Evolutionary conservation across 1,140 invertebrate genomes (phyloP), one percentile per base, ranked within the genome.

Genomic region (Neodiprion fabricii): DNA sequence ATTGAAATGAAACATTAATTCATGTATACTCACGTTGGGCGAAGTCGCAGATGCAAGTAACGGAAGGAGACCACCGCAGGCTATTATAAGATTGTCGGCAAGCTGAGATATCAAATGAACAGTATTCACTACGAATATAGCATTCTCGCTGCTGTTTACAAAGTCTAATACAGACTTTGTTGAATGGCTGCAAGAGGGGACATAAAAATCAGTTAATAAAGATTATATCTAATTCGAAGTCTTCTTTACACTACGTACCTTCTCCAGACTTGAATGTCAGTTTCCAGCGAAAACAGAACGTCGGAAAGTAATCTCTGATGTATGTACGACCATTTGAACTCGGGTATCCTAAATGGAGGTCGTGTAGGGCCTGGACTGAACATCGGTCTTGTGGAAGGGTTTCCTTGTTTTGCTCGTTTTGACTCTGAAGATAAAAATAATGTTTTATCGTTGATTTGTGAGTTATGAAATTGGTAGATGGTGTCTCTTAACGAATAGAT

Each of bases 291-390:
- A 87, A 98, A 98, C 10, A 99, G 90, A 23, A 99, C 94, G 90
- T 99, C 98, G 12, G 97, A 98, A 2, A 99, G 90, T 74, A 99
- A 89, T 78, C 97, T 91, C 87, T 99, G 97, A 89, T 99, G 99
- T 79, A 99, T 97, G 85, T 97, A 96, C 7, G 98, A 99, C 98
- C 99, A 99, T 81, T 98, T 95, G 89, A 99, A 99, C 89, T 99
- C 98, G 48, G 98, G 98, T 86, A 99, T 99, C 79, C 98, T 93
- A 89, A 99, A 99, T 0, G 98, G 97, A 28, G 98, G 98, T 79
- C 97, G 92, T 21, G 97, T 95, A 14, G 97, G 97, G 12, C 97
- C 97, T 67, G 97, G 96, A 86, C 95, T 98, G 86, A 98, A 98
- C 93, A 98, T 96, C 67, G 96, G 95, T 74, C 95, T 91, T 17